Evolutionary conservation across 2,888 invertebrate species (phyloP), one percentile per base, ranked within the genome.

Genomic region (Pristionchus maxplancki): DNA sequence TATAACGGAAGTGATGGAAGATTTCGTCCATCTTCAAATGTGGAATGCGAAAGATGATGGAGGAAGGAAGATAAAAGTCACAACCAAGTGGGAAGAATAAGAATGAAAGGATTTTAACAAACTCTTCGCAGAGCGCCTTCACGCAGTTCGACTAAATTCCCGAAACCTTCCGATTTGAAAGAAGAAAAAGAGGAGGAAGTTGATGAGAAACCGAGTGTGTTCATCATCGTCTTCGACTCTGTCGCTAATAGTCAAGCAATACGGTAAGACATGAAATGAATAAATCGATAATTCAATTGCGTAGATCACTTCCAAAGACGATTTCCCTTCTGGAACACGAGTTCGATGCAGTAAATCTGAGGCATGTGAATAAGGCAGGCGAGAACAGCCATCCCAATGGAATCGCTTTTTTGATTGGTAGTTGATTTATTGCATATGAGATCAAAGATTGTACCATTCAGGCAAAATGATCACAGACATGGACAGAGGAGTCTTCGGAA

Each of bases 331-430:
- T 87, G 74, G 87, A 87, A 78, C 58, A 53, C 6, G 87, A 71
- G 24, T 87, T 87, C 87, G 78, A 78, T 31, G 74, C 87, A 4
- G 64, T 86, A 9, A 86, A 86, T 37, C 40, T 86, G 28, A 64
- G 48, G 44, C 64, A 71, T 11, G 40, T 84, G n/a, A 84, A 84
- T 28, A 84, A 84, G 48, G 81, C 40, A 0, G 87, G 87, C 9
- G 87, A 87, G 58, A 87, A 87, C 78, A 87, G 87, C 40, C 50
- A 40, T 34, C 87, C 87, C 17, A 87, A 87, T 78, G 87, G 74
- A 71, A 50, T 87, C 53, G 87, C 87, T 0, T 62, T 87, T 28
- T 40, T 87, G 6, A 34, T 87, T 34, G 87, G 87, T 86, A 48
- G 0, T 4, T 1, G 13, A 24, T 6, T 58, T 20, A 34, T 5